phyloP scores from a whole-genome alignment of 2,113 vertebrate species.

The Chaetodon auriga region DNA sequence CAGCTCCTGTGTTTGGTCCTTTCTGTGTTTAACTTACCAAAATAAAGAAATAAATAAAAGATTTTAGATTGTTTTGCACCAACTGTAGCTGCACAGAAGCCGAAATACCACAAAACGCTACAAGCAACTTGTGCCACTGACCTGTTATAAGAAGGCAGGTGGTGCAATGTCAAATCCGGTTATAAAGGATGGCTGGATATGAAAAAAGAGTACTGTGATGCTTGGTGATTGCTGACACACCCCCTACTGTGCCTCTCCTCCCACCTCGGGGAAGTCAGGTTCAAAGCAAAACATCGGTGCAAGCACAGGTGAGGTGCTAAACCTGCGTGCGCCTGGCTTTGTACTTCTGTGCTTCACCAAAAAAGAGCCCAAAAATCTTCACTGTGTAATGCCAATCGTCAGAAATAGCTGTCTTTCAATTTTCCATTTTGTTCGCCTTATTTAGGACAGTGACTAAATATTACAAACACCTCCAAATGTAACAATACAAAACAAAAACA shows the following conservation, averaged over 20 bases:
- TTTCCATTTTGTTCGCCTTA: not conserved
- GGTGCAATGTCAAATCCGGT: conserved; percentile 2
- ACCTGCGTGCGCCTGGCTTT: not conserved
- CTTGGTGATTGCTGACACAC: conserved; percentile 29
- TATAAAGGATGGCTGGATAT: conserved; percentile 14
- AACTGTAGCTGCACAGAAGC: not conserved
- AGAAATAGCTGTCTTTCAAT: not conserved
- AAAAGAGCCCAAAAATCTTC: not conserved
- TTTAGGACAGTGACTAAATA: not conserved
- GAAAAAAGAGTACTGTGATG: conserved; percentile 1
- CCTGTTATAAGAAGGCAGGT: conserved; percentile 1
- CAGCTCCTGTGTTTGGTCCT: not conserved
- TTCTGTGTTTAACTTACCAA: not conserved
- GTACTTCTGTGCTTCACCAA: not conserved
- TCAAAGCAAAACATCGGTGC: conserved; percentile 1
- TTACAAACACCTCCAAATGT: not conserved
- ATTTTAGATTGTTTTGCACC: not conserved
- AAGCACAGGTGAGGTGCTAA: conserved; percentile 5
- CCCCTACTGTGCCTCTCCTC: not conserved
- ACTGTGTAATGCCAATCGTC: not conserved
- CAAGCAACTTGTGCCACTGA: not conserved
- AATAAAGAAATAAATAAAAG: no score
- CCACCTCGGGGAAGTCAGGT: conserved; percentile 15
- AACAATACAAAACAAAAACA: not conserved
- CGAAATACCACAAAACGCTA: not conserved